phyloP scores from a whole-genome alignment of 2,888 invertebrate species.

The Pristionchus exspectatus region DNA sequence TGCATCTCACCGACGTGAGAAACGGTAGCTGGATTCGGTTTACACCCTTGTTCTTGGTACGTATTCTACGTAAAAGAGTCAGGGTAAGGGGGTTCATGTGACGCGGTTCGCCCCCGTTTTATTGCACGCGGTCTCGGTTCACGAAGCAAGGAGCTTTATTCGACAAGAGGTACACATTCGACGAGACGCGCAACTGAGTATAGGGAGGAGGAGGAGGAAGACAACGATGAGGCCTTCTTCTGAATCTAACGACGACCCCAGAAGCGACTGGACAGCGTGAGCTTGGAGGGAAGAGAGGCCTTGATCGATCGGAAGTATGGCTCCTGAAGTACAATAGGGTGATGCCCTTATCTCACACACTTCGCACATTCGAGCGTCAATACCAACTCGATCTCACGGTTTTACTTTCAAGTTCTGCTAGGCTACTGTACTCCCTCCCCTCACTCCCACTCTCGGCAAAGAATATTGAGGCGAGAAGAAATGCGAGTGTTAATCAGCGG shows the following conservation, averaged over 20 bases:
- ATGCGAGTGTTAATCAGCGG: neutral
- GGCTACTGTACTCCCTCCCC: conserved; percentile 1
- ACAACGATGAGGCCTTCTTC: neutral
- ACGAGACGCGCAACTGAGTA: conserved; percentile 29
- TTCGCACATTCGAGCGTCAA: no score
- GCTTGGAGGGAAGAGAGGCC: conserved; percentile 49
- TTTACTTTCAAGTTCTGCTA: neutral
- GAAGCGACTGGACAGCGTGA: conserved; percentile 50
- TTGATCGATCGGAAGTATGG: conserved; percentile 50
- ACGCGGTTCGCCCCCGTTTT: no score
- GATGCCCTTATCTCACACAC: neutral
- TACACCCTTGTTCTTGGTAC: no score
- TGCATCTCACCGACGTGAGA: no score
- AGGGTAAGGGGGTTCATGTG: neutral
- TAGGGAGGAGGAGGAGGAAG: neutral
- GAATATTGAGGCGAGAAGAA: neutral
- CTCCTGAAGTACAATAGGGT: neutral
- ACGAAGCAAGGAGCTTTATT: neutral
- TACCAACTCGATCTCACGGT: neutral
- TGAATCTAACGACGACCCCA: conserved; percentile 50
- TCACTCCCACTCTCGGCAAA: neutral
- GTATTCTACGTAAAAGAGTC: no score
- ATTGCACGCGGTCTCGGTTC: neutral
- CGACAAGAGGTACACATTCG: conserved; percentile 34
- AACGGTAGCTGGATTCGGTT: no score